These are phyloP conservation scores for Pristionchus japonicus DNA, from an alignment of 2,888 invertebrate genomes.

Conservation along the genomic window DNA sequence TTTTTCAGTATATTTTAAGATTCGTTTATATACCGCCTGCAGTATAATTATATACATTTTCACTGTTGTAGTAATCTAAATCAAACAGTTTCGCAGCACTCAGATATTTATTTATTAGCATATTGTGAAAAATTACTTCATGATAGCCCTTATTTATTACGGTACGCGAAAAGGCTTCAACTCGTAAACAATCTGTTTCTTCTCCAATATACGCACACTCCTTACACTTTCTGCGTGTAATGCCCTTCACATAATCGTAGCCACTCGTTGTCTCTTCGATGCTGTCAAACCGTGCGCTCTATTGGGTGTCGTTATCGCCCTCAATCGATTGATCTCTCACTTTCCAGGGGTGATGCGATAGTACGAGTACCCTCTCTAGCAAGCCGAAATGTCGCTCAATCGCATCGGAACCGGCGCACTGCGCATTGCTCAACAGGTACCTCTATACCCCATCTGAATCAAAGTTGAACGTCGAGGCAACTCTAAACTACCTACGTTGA, in stretches of 20 bases:
- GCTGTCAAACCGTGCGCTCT: background rate
- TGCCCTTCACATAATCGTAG: background rate
- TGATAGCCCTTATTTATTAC: background rate
- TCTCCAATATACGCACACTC: background rate
- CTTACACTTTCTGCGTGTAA: background rate
- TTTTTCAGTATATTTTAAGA: background rate
- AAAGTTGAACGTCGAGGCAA: too few relatives aligned
- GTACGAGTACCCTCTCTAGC: background rate
- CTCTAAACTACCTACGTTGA: too few relatives aligned
- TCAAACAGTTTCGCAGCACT: too few relatives aligned
- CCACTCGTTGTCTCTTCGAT: background rate
- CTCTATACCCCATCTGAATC: too few relatives aligned
- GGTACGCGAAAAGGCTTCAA: background rate
- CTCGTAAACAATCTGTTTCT: background rate
- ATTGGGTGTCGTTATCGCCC: background rate
- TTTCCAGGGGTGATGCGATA: background rate
- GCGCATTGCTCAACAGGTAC: constrained; percentile 56
- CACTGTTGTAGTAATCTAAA: too few relatives aligned
- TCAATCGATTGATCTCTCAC: background rate
- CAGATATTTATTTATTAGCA: background rate
- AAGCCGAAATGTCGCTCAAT: constrained; percentile 55
- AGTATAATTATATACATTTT: background rate
- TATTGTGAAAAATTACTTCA: background rate
- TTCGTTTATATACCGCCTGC: background rate
- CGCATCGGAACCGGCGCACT: constrained; percentile 54